Conservation (phyloP, 2,797 vertebrate species). For the Argyrosomus regius region DNA sequence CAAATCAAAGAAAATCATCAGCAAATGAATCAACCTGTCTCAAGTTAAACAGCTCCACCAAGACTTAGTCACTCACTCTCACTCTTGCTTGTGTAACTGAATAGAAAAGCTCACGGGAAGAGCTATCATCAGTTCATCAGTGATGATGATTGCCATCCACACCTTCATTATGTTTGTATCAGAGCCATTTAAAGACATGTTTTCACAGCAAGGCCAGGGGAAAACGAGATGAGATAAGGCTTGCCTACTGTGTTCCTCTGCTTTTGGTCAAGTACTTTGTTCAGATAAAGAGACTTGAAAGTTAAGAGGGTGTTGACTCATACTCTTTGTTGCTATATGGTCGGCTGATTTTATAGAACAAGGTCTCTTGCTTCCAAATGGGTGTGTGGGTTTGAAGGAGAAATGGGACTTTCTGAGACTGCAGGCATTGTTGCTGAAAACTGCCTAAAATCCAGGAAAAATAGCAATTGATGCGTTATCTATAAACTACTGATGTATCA, state of each 20-base stretch:
- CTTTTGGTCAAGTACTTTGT: conserved; percentile 37
- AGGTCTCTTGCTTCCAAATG: conserved; percentile 38
- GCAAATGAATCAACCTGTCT: conserved; percentile 28
- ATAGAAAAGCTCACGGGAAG: conserved; percentile 9
- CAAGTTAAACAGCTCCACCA: background rate
- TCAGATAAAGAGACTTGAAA: conserved; percentile 42
- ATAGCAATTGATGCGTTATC: no score
- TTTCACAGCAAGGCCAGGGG: conserved; percentile 25
- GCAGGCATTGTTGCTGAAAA: background rate
- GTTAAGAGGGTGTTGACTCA: conserved; percentile 46
- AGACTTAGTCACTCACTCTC: conserved; percentile 30
- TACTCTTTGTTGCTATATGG: conserved; percentile 27
- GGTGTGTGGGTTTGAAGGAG: conserved; percentile 31
- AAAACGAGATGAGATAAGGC: conserved; percentile 53
- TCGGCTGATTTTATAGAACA: conserved; percentile 19
- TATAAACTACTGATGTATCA: background rate
- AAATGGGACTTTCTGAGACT: conserved; percentile 3
- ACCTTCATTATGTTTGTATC: conserved; percentile 55
- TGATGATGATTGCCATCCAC: conserved; percentile 41
- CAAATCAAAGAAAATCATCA: conserved; percentile 35
- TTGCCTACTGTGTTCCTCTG: background rate
- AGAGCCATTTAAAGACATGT: conserved; percentile 27
- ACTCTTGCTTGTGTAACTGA: conserved; percentile 8
- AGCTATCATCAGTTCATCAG: conserved; percentile 23
- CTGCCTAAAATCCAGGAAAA: no score